These are phyloP conservation scores for Phylloscopus whistleri DNA, from an alignment of 2,113 vertebrate genomes.

Conservation along the genomic window DNA sequence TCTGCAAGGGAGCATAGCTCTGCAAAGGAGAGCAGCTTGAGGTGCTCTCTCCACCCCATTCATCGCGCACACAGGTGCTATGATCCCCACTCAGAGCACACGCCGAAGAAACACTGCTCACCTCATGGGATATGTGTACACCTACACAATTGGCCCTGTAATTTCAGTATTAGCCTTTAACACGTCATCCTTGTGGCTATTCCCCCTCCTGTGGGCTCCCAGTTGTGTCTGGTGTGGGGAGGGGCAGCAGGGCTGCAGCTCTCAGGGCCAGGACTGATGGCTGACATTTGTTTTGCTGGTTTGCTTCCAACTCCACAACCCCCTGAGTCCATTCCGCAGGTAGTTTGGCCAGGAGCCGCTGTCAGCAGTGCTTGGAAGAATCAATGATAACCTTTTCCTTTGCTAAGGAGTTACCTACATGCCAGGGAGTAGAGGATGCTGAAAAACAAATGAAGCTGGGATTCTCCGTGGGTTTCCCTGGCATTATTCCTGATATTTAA, in stretches of 20 bases:
- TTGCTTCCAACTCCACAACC: background rate
- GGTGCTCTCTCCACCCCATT: accelerated
- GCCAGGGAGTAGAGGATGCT: background rate
- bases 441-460: conserved; percentile 32
- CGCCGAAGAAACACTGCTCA: background rate
- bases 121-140: background rate
- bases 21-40: background rate
- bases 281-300: conserved; percentile 23
- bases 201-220: background rate
- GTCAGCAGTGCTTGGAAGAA: background rate
- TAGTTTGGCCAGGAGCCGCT: accelerated
- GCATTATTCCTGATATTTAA: conserved; percentile 43
- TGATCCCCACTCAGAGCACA: background rate
- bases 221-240: accelerated
- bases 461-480: conserved; percentile 7
- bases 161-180: background rate
- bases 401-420: background rate
- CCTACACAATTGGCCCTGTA: background rate
- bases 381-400: conserved; percentile 41
- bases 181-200: accelerated
- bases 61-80: accelerated
- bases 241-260: background rate
- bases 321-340: accelerated
- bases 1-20: background rate
- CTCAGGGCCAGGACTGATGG: background rate